Evolutionary conservation across 2,888 invertebrate species (phyloP).

Genomic region (Cenopis cana): DNA sequence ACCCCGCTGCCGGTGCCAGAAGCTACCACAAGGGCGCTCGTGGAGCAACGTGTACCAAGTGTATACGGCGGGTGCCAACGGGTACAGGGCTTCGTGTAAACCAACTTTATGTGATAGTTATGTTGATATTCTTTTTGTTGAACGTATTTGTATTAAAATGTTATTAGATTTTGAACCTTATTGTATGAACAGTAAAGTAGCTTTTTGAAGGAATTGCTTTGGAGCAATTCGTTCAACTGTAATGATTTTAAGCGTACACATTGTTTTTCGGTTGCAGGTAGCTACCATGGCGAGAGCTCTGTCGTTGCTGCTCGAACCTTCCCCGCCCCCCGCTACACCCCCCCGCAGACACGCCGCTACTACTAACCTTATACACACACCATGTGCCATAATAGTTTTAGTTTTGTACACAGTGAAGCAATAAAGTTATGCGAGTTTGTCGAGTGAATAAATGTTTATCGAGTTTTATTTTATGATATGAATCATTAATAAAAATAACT

Average conservation of each 20-base stretch:
- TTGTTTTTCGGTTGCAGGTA: constrained; percentile 62
- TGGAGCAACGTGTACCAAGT: constrained; percentile 78
- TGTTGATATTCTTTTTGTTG: no score
- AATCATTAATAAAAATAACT: no score
- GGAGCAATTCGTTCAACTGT: no score
- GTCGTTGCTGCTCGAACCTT: constrained; percentile 59
- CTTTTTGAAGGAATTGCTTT: no score
- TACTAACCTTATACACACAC: constrained; percentile 48
- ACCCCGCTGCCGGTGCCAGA: constrained; percentile 85
- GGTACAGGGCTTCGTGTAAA: no score
- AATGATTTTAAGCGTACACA: no score
- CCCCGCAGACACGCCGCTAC: constrained; percentile 58
- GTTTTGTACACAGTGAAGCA: constrained; percentile 32
- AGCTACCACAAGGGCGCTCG: constrained; percentile 80
- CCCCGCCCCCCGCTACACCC: constrained; percentile 55
- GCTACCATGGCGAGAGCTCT: constrained; percentile 69
- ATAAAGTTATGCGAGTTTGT: constrained; percentile 15
- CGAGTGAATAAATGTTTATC: constrained; percentile 1
- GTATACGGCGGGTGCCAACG: no score
- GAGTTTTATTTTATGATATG: constrained; percentile 8
- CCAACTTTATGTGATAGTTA: no score
- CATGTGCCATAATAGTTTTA: constrained; percentile 39
- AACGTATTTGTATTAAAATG: no score
- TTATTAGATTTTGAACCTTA: no score
- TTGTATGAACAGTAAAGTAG: no score